Conservation (phyloP, 2,797 vertebrate species). For the Rhinella marina region DNA sequence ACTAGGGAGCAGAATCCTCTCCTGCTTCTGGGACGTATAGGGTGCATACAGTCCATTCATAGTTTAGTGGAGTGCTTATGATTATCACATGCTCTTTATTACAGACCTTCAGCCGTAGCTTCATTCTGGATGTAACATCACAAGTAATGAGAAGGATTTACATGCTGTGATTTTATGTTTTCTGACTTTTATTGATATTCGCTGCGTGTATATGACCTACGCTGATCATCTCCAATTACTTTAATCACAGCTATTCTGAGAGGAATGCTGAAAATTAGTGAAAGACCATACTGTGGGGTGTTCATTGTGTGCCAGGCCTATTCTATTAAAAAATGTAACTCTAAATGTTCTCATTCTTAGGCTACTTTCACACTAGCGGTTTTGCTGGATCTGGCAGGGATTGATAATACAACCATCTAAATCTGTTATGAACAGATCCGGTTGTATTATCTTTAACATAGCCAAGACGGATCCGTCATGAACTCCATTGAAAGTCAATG, state of each 20-base stretch:
- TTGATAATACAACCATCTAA: no score
- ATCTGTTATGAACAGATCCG: no score
- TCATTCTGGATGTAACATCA: background rate
- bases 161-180: background rate
- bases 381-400: no score
- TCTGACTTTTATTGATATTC: background rate
- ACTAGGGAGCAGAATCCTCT: background rate
- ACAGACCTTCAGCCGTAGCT: background rate
- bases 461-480: no score
- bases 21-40: background rate
- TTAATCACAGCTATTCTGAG: background rate
- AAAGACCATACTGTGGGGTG: background rate
- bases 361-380: no score
- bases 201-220: background rate
- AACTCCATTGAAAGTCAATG: no score
- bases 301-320: background rate
- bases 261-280: background rate
- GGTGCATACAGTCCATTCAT: conserved; percentile 19
- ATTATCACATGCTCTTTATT: conserved; percentile 42
- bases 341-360: background rate
- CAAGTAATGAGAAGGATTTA: background rate
- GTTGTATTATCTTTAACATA: no score
- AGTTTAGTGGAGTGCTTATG: conserved; percentile 11
- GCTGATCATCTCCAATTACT: background rate
- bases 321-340: background rate